Evolutionary conservation across 2,113 vertebrate genomes (phyloP).

Genomic region (Apaloderma vittatum): DNA sequence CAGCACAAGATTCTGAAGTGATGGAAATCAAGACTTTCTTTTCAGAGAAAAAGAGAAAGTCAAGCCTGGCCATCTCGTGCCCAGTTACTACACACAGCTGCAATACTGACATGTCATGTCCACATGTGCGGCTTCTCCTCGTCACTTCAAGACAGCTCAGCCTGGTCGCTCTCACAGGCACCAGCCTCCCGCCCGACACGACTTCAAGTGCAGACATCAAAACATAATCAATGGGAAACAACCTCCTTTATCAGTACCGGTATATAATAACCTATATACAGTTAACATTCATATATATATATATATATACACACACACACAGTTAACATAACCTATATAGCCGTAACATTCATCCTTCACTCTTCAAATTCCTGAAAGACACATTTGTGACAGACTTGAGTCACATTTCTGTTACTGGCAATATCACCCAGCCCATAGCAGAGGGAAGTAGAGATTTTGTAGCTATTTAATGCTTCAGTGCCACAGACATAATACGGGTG

Average conservation of each 20-base stretch:
- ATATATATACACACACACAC: too few species aligned
- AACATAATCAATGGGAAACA: not conserved
- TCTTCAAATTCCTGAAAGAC: not conserved
- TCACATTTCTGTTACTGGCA: not conserved
- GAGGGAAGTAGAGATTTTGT: not conserved
- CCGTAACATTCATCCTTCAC: not conserved
- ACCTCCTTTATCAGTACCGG: not conserved
- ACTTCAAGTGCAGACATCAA: not conserved
- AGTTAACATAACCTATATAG: not conserved
- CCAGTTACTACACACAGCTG: not conserved
- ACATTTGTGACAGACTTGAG: not conserved
- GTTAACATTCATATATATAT: too few species aligned
- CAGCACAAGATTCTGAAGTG: not conserved
- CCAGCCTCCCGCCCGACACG: not conserved
- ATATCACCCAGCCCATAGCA: not conserved
- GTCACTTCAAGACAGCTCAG: not conserved
- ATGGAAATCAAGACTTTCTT: not conserved
- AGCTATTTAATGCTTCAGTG: not conserved
- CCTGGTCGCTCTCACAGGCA: not conserved
- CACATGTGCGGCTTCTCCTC: not conserved
- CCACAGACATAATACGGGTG: not conserved
- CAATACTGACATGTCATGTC: not conserved
- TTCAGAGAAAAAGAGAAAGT: not conserved
- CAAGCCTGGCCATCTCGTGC: rapidly evolving
- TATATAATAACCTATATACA: not conserved